Conservation (phyloP, 2,797 vertebrate species). For the Tauraco hartlaubi region DNA sequence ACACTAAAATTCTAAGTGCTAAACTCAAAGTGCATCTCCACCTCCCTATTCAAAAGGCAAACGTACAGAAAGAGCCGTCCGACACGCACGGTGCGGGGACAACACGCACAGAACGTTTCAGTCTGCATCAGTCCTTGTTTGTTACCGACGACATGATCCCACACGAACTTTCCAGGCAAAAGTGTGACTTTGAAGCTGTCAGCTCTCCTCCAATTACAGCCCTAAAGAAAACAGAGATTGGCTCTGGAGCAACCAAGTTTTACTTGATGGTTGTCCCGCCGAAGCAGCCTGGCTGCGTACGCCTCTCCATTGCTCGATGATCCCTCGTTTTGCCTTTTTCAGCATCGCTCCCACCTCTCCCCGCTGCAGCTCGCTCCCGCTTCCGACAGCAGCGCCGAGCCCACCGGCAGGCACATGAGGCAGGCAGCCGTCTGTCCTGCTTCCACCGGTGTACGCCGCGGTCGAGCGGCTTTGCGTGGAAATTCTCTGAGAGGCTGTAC, state of each 20-base stretch:
- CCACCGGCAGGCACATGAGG: accelerated
- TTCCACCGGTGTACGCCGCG: not conserved
- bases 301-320: not conserved
- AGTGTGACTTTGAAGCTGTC: not conserved
- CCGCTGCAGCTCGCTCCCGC: accelerated
- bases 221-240: not conserved
- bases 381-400: not conserved
- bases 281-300: not conserved
- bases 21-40: not conserved
- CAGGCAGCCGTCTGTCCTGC: accelerated
- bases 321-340: not conserved
- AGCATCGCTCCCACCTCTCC: too few relatives aligned
- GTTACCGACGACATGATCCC: accelerated
- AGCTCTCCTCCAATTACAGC: not conserved
- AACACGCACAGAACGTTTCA: not conserved
- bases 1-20: not conserved
- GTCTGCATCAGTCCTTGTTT: not conserved
- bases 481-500: not conserved
- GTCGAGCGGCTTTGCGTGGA: not conserved
- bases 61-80: accelerated
- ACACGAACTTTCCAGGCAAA: not conserved
- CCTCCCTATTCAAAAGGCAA: not conserved
- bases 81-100: not conserved
- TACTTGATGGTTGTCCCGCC: not conserved
- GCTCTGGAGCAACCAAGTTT: not conserved